Conservation (phyloP, 2,113 vertebrate genomes). For the Dinomys branickii region DNA sequence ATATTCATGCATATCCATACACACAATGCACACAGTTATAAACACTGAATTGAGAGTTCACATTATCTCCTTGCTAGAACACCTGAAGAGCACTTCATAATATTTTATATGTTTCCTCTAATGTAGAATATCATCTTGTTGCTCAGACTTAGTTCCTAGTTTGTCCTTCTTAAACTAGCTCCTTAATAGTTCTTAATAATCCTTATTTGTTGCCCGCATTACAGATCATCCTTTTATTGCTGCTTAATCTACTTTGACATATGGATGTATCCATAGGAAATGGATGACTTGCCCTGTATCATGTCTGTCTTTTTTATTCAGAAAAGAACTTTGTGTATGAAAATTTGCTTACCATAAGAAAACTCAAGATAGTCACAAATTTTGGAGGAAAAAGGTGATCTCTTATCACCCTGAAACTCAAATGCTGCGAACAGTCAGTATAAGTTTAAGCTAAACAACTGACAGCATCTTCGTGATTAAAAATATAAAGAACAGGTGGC, state of each 20-base stretch:
- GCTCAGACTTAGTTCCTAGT: neutral
- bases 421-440: neutral
- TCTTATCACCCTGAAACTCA: neutral
- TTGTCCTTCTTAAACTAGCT: constrained; percentile 30
- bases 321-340: neutral
- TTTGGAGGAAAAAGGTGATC: neutral
- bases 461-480: neutral
- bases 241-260: neutral
- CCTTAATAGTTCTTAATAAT: neutral
- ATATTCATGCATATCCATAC: neutral
- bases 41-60: neutral
- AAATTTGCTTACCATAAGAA: neutral
- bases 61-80: neutral
- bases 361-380: neutral
- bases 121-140: neutral
- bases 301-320: neutral
- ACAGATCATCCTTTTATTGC: neutral
- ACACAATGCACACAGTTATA: neutral
- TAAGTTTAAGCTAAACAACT: constrained; percentile 16
- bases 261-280: neutral
- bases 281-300: neutral
- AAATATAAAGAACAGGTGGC: neutral
- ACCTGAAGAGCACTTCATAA: neutral
- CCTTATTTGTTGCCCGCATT: neutral
- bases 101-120: neutral